phyloP scores from a whole-genome alignment of 2,888 invertebrate genomes.

The Eupithecia tripunctaria region DNA sequence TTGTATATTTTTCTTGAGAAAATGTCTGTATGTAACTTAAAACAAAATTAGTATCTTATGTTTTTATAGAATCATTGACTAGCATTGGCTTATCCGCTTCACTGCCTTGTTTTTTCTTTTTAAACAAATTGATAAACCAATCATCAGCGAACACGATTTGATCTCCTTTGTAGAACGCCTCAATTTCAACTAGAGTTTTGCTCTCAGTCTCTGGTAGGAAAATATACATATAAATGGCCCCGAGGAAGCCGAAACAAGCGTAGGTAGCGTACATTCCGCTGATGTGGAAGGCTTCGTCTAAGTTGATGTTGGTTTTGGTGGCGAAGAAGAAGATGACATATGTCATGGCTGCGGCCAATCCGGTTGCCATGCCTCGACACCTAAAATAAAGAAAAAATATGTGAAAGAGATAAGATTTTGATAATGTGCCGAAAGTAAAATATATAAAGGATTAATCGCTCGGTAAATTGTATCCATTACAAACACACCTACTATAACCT shows the following conservation, averaged over 20 bases:
- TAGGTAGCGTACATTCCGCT: constrained; percentile 81
- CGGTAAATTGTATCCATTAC: neutral
- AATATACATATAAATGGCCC: constrained; percentile 80
- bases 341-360: constrained; percentile 78
- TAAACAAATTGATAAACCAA: constrained; percentile 71
- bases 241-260: constrained; percentile 71
- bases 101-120: constrained; percentile 59
- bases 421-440: neutral
- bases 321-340: constrained; percentile 80
- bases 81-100: constrained; percentile 69
- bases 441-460: neutral
- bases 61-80: constrained; percentile 55
- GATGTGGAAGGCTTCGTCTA: constrained; percentile 76
- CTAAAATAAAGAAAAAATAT: constrained; percentile 54
- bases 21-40: neutral
- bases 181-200: constrained; percentile 80
- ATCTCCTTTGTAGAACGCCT: constrained; percentile 74
- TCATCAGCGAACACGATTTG: constrained; percentile 75
- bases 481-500: too few species aligned
- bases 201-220: constrained; percentile 84
- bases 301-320: constrained; percentile 81
- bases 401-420: too few species aligned
- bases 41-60: constrained; percentile 14
- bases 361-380: constrained; percentile 82
- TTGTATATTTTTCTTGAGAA: neutral